These are phyloP conservation scores for Falco cherrug DNA, from an alignment of 2,797 vertebrate genomes.

Conservation along the genomic window DNA sequence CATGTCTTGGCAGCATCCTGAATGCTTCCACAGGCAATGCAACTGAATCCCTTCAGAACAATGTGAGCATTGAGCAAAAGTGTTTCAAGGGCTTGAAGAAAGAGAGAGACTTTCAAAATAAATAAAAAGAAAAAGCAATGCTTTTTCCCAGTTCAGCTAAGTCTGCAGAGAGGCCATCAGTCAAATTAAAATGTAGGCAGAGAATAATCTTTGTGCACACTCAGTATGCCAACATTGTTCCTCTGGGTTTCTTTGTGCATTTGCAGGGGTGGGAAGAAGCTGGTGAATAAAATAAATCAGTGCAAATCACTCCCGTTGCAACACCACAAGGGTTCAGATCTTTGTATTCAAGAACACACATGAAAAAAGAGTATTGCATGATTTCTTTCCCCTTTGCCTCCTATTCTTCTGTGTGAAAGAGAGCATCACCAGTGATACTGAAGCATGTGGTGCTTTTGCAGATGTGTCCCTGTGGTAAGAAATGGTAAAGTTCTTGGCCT, in stretches of 20 bases:
- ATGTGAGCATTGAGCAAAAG: rapidly evolving
- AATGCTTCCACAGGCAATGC: rapidly evolving
- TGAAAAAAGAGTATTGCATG: background rate
- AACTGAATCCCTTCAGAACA: background rate
- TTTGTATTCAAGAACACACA: background rate
- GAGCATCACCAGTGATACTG: background rate
- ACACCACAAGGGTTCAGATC: background rate
- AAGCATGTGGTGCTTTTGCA: background rate
- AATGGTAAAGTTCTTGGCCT: background rate
- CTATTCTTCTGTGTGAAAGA: background rate
- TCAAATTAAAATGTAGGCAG: background rate
- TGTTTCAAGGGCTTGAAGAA: background rate
- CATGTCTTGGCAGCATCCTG: background rate
- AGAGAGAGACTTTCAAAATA: background rate
- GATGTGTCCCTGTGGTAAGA: background rate
- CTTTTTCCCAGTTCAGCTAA: background rate
- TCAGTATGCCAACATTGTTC: background rate
- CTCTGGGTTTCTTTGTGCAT: background rate
- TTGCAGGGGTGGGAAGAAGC: background rate
- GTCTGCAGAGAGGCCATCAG: background rate
- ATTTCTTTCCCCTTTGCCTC: background rate
- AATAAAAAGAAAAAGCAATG: background rate
- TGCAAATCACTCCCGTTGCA: background rate
- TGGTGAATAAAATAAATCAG: background rate
- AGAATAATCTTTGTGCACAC: background rate